A percentile compares a stretch with the other conserved stretches of the same genome.
These are phyloP conservation scores for Glandiceps talaboti DNA, from an alignment of 53 echinoderm and acorn worm species.

Conservation along the genomic window DNA sequence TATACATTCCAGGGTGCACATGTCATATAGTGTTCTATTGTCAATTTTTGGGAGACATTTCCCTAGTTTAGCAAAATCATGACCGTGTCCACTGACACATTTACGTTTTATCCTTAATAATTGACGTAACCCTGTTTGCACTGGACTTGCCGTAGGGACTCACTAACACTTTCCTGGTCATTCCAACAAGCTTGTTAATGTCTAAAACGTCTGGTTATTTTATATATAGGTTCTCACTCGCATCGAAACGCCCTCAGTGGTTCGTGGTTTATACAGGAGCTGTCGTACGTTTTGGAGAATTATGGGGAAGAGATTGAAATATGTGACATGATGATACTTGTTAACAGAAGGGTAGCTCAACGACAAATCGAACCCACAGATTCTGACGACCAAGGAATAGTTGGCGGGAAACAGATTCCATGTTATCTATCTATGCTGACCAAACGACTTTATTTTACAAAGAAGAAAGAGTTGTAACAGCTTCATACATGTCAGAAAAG, in stretches of 20 bases:
- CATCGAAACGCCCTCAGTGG: conserved; percentile 27
- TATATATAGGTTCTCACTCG: conserved; percentile 37
- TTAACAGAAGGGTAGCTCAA: conserved; percentile 43
- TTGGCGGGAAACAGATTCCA: conserved; percentile 96
- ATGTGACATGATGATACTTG: conserved; percentile 21
- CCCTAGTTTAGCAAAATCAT: too few relatives aligned
- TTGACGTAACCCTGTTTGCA: too few relatives aligned
- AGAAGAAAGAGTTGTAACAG: conserved; percentile 19
- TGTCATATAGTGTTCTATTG: too few relatives aligned
- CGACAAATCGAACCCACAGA: conserved; percentile 8
- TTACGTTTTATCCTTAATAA: too few relatives aligned
- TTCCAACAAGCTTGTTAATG: too few relatives aligned
- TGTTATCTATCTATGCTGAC: conserved; percentile 96
- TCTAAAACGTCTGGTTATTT: too few relatives aligned
- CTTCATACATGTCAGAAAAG: too few relatives aligned
- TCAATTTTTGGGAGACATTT: too few relatives aligned
- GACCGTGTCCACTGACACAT: too few relatives aligned
- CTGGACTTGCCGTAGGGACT: too few relatives aligned
- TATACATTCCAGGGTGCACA: too few relatives aligned
- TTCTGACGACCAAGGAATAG: conserved; percentile 34
- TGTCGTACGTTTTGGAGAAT: conserved; percentile 16
- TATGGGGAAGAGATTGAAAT: conserved; percentile 25
- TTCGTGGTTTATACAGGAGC: conserved; percentile 48
- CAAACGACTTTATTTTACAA: conserved; percentile 54
- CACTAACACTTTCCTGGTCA: too few relatives aligned